Conservation (phyloP, 2,888 invertebrate species). For the Clistopyga incitator region DNA sequence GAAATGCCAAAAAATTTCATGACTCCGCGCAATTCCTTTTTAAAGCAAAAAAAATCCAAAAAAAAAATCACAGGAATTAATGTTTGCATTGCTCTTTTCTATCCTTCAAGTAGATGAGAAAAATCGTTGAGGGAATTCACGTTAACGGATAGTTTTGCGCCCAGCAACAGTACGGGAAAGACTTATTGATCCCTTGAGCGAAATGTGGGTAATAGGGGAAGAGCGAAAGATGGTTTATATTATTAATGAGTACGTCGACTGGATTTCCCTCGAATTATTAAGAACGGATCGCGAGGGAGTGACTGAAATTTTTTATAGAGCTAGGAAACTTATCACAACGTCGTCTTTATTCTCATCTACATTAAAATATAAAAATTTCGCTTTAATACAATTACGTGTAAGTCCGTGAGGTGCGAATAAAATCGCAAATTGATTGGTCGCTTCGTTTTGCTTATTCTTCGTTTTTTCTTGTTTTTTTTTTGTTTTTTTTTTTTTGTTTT, state of each 20-base stretch:
- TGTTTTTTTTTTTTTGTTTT: background rate
- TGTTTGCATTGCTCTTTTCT: too few species aligned
- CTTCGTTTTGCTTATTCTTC: too few species aligned
- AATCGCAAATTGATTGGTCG: conserved; percentile 45
- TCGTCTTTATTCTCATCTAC: conserved; percentile 59
- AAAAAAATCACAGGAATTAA: background rate
- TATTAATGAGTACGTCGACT: conserved; percentile 43
- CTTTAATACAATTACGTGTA: conserved; percentile 50
- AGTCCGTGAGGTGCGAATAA: conserved; percentile 48
- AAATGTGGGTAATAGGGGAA: conserved; percentile 41
- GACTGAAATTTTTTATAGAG: conserved; percentile 2
- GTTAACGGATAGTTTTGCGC: background rate
- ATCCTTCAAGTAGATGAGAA: background rate
- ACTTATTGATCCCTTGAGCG: conserved; percentile 47
- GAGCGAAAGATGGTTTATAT: conserved; percentile 44
- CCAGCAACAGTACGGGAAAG: conserved; percentile 6
- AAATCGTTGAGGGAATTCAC: background rate
- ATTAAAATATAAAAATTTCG: conserved; percentile 64
- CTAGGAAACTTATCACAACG: conserved; percentile 60
- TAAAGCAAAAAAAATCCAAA: background rate
- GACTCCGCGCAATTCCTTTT: too few species aligned
- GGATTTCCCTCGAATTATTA: conserved; percentile 9
- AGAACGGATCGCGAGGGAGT: background rate
- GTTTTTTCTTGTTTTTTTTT: too few species aligned
- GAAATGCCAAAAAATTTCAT: too few species aligned